phyloP scores from a whole-genome alignment of 2,113 vertebrate species.

The Corydoras sp. region DNA sequence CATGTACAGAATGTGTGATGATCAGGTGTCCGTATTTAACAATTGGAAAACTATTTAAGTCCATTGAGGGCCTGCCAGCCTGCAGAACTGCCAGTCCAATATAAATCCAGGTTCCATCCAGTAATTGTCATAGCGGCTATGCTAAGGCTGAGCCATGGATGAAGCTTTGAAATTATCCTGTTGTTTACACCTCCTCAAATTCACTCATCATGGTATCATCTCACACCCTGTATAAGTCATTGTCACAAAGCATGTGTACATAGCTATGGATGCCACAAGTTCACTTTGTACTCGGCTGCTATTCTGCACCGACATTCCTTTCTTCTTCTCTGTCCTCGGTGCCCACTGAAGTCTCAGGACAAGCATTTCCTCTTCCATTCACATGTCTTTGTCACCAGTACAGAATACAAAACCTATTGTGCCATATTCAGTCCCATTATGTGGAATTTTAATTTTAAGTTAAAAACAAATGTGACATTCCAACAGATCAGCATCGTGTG shows the following conservation, averaged over 20 bases:
- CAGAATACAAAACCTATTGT: conserved; percentile 34
- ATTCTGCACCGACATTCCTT: conserved; percentile 14
- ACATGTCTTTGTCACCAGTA: conserved; percentile 33
- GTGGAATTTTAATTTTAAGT: conserved; percentile 9
- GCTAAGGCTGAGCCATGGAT: too few relatives aligned
- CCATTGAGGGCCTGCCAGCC: too few relatives aligned
- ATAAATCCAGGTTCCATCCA: too few relatives aligned
- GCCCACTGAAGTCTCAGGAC: conserved; percentile 29
- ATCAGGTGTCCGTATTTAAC: too few relatives aligned
- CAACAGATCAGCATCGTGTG: neutral
- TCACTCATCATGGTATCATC: conserved; percentile 8
- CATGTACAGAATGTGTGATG: too few relatives aligned
- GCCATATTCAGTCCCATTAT: conserved; percentile 8
- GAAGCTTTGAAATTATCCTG: neutral
- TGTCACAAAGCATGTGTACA: neutral
- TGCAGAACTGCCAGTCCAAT: too few relatives aligned
- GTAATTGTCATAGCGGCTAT: too few relatives aligned
- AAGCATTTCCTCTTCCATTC: conserved; percentile 5
- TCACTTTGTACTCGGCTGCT: neutral
- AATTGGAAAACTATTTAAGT: too few relatives aligned
- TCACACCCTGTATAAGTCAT: neutral
- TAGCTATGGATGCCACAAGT: neutral
- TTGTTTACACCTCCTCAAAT: neutral
- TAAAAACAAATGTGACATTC: neutral
- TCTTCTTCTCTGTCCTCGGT: conserved; percentile 23